Conservation (phyloP, 1,140 invertebrate genomes). For the Drosophila watanabei region DNA sequence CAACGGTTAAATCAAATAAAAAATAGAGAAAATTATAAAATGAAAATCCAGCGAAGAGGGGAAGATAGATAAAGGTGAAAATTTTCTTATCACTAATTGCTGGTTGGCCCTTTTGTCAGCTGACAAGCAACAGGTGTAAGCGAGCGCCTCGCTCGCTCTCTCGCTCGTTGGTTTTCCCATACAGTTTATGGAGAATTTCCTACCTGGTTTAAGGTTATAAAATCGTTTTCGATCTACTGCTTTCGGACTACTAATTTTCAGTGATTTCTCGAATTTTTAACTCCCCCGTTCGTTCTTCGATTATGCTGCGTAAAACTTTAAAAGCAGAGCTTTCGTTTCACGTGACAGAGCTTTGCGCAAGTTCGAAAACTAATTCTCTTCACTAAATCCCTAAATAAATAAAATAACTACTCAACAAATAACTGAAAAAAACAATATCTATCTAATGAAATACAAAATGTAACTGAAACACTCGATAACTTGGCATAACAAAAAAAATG, state of each 20-base stretch:
- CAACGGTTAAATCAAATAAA: slow-evolving; percentile 6
- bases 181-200: neutral
- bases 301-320: slow-evolving; percentile 56
- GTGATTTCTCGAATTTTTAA: slow-evolving; percentile 41
- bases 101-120: slow-evolving; percentile 44
- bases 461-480: slow-evolving; percentile 4
- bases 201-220: slow-evolving; percentile 5
- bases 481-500: slow-evolving; percentile 16
- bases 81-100: slow-evolving; percentile 54
- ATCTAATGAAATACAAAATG: neutral
- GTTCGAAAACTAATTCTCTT: slow-evolving; percentile 65
- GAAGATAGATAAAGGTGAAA: slow-evolving; percentile 29
- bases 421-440: neutral
- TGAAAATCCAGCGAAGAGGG: slow-evolving; percentile 10
- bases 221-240: neutral
- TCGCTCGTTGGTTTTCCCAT: neutral
- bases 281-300: slow-evolving; percentile 28
- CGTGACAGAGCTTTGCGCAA: slow-evolving; percentile 77
- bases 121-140: slow-evolving; percentile 37
- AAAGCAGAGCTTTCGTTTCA: slow-evolving; percentile 76
- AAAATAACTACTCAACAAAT: slow-evolving; percentile 3
- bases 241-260: slow-evolving; percentile 8
- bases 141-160: neutral
- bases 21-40: slow-evolving; percentile 12
- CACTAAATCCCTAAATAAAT: slow-evolving; percentile 30